Percentiles rank a stretch among this genome's conserved stretches.
Evolutionary conservation across 2,797 vertebrate species (phyloP).

Genomic region (Tachyglossus aculeatus): DNA sequence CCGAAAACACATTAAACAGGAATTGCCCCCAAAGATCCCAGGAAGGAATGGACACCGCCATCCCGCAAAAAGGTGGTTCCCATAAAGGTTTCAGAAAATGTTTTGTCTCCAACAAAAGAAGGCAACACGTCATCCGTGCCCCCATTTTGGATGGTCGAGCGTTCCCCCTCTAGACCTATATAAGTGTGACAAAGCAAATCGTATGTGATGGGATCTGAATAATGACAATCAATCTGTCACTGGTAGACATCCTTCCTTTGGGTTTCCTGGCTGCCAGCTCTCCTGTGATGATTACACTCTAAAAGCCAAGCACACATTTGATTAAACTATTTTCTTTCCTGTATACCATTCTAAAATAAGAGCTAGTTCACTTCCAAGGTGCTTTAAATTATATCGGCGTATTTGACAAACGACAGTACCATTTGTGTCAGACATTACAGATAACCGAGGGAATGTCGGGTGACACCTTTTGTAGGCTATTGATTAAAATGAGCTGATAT

Average conservation of each 20-base stretch:
- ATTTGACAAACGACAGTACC: constrained; percentile 40
- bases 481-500: constrained; percentile 77
- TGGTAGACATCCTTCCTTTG: constrained; percentile 8
- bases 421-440: constrained; percentile 70
- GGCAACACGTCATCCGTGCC: constrained; percentile 10
- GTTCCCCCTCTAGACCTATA: constrained; percentile 1
- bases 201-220: constrained; percentile 18
- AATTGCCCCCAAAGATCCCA: constrained; percentile 4
- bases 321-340: not conserved
- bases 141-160: constrained; percentile 8
- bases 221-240: constrained; percentile 45
- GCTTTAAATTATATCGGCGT: constrained; percentile 34
- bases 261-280: constrained; percentile 5
- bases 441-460: constrained; percentile 72
- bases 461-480: constrained; percentile 70
- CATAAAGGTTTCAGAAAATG: too few relatives aligned
- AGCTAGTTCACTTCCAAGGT: constrained; percentile 20
- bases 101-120: too few relatives aligned
- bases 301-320: constrained; percentile 32
- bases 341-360: constrained; percentile 40
- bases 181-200: constrained; percentile 43
- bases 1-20: constrained; percentile 27
- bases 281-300: constrained; percentile 30
- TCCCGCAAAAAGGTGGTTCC: constrained; percentile 20
- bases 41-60: constrained; percentile 6